Base-by-base conservation (phyloP, 2,113 vertebrate genomes). In the Tor tambroides region DNA sequence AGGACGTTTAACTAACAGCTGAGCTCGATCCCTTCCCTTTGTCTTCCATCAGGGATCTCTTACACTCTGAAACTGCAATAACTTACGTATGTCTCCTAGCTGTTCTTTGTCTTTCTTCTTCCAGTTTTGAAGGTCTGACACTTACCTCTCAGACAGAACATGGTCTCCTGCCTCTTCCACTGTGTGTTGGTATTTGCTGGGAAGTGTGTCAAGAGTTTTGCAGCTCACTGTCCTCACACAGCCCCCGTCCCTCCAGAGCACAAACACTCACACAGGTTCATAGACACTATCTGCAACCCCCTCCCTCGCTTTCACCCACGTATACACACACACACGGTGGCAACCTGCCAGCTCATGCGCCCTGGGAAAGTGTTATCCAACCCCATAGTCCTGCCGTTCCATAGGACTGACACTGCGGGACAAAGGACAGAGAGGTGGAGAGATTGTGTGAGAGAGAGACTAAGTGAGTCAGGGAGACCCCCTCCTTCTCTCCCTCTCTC, bases 141-240 rank as follows among this genome's bases (percentile, higher is more conserved):
- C 90, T 90, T 89, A 90, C 90, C 90, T 89, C 86, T 89, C 51
- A 90, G 76, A 35, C 90, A 90, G 86, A 90, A 90, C 90, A 90
- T 90, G 84, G 56, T 90, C 80, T 80, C 59, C 86, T 86, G 51
- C 49, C 38, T 84, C 49, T 63, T 54, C 43, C 65, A 11, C 28
- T 84, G 83, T 69, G 84, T 65, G 77, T 15, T 79, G 78, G 67
- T 74, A 74, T 81, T 65, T 84, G 54, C 23, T n/a, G 41, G 38
- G 46, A 82, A 88, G 84, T 86, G 84, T 90, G 88, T 86, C 84
- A 76, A 80, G 82, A 85, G 84, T 85, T 88, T 79, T n/a, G 10
- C 51, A 85, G 76, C 67, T 85, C 38, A 28, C 28, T 85, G 83
- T 83, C 86, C 84, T 89, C 84, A 87, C 77, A 77, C 84, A 88